phyloP scores from a whole-genome alignment of 2,113 vertebrate species.

The Gobius niger region DNA sequence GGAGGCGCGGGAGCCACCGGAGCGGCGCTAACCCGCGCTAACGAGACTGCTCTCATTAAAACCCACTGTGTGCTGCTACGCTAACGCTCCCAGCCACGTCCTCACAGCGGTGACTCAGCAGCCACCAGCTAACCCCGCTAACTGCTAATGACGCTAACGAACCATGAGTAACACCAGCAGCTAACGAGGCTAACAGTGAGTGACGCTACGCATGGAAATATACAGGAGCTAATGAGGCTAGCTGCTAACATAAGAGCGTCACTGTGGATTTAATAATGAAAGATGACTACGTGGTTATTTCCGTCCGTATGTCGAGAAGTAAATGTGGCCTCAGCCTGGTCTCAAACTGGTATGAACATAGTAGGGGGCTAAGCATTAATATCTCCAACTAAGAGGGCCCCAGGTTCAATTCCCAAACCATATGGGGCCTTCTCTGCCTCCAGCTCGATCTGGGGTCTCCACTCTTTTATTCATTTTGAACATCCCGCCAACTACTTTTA shows the following conservation, averaged over 20 bases:
- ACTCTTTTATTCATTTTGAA: no score
- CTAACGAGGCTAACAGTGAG: background rate
- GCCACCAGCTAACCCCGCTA: conserved; percentile 1
- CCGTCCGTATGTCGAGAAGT: background rate
- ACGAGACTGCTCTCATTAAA: conserved; percentile 9
- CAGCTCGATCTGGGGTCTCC: no score
- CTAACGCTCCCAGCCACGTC: background rate
- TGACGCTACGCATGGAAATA: background rate
- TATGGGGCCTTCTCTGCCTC: no score
- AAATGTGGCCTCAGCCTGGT: background rate
- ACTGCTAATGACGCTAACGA: conserved; percentile 4
- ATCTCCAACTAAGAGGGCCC: no score
- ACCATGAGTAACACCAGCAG: background rate
- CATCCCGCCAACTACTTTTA: no score
- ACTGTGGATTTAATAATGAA: background rate
- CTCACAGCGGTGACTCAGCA: conserved; percentile 2
- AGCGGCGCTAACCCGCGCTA: conserved; percentile 1
- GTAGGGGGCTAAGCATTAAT: no score
- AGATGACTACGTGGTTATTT: background rate
- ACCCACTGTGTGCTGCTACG: background rate
- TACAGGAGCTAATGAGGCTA: conserved; percentile 7
- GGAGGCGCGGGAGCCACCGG: background rate
- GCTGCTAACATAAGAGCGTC: background rate
- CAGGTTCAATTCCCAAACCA: no score
- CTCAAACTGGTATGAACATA: background rate